Base-by-base conservation (phyloP, 53 echinoderm and acorn worm species). In the Patiria pectinifera region DNA sequence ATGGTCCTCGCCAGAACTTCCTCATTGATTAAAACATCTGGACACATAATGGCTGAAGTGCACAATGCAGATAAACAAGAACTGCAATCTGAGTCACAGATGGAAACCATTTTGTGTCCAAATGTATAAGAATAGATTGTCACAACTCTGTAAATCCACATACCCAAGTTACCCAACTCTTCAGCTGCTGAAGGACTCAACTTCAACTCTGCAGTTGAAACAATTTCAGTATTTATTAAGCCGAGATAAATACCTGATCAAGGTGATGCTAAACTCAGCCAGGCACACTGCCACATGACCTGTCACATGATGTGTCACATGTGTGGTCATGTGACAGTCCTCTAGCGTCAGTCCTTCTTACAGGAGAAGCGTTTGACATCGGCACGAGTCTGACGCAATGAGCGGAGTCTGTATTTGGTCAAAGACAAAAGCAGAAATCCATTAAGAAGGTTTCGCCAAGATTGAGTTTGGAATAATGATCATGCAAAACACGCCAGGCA, bases 321-420 rank as follows among this genome's bases (percentile, higher is more conserved):
- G 85, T 44, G 71, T 47, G 14, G 26, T 63, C 69, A 35, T 58
- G 18, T 82, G 82, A 82, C 82, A 82, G 82, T 82, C 82, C 15
- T 48, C 47, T 80, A 90, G 18, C 90, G 80, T 90, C 90, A 90
- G 69, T 90, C 90, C 63, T 90, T 90, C 90, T 90, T 90, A 80
- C 90, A 63, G 26, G 89, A 89, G 69, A 90, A 90, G 22, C 90
- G 90, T 35, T 90, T 90, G 48, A 81, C 82, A 90, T 90, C 90
- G 0, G 90, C 90, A 6, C 90, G 90, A 9, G 90, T 90, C 80
- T 90, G 90, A 48, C 90, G 90, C 22, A 90, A 48, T 25, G 90
- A 90, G 25, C 90, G 90, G 25, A 90, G 90, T 81, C 90, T 90
- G 80, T 45, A 45, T 43, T 22, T 22, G 46, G 25, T 46, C 6